These are phyloP conservation scores for Macrosiphum euphorbiae DNA, from an alignment of 2,888 invertebrate genomes.

Conservation along the genomic window DNA sequence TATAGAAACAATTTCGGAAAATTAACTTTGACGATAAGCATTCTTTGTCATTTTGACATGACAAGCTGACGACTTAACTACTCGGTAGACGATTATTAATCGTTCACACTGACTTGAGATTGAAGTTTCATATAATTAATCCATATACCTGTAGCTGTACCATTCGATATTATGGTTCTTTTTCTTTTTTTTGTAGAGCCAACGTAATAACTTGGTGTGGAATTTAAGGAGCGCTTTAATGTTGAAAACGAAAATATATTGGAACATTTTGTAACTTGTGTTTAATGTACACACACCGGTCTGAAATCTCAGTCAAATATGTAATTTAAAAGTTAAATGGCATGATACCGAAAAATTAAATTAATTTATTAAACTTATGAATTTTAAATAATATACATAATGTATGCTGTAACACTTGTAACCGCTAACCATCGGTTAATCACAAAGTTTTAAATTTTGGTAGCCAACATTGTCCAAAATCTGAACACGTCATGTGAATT, in stretches of 20 bases:
- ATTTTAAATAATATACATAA: background rate
- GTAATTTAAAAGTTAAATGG: background rate
- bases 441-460: background rate
- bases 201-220: background rate
- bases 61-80: conserved; percentile 34
- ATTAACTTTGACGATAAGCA: background rate
- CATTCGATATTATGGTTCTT: background rate
- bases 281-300: background rate
- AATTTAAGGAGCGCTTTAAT: background rate
- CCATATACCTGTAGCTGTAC: background rate
- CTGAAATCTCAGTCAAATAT: background rate
- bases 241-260: background rate
- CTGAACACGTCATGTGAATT: background rate
- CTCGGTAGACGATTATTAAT: conserved; percentile 19
- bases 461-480: background rate
- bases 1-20: background rate
- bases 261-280: background rate
- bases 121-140: conserved; percentile 11
- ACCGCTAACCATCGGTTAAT: background rate
- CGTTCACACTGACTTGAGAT: conserved; percentile 15
- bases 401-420: background rate
- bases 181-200: background rate
- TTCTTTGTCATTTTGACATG: conserved; percentile 26
- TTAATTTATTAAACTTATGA: background rate
- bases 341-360: background rate